Conservation (phyloP, 2,888 invertebrate species). For the Cremastinae sp. region DNA sequence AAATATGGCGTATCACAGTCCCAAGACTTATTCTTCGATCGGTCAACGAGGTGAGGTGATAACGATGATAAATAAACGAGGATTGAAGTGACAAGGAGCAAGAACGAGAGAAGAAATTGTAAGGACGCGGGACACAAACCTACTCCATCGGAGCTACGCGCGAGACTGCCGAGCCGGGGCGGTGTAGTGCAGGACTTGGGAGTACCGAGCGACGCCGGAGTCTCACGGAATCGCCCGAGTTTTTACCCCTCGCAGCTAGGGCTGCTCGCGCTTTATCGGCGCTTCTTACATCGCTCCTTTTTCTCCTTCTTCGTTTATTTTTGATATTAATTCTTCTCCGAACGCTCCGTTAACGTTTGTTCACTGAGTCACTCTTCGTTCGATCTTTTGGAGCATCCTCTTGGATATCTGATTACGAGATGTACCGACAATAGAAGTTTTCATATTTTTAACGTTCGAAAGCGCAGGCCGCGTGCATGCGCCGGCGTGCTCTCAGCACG, state of each 20-base stretch:
- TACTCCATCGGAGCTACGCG: slow-evolving; percentile 66
- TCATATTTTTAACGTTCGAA: too few relatives aligned
- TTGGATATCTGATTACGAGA: slow-evolving; percentile 9
- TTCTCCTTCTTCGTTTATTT: slow-evolving; percentile 18
- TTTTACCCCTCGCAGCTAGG: neutral
- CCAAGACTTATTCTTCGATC: slow-evolving; percentile 9
- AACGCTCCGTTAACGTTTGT: slow-evolving; percentile 17
- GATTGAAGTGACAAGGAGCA: slow-evolving; percentile 15
- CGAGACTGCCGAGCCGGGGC: slow-evolving; percentile 69
- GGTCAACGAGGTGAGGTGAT: slow-evolving; percentile 1
- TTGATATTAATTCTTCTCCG: slow-evolving; percentile 1
- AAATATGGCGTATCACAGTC: too few relatives aligned
- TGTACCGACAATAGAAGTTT: too few relatives aligned
- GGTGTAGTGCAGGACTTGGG: slow-evolving; percentile 56
- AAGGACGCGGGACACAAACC: slow-evolving; percentile 36
- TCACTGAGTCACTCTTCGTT: slow-evolving; percentile 18
- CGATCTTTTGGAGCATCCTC: too few relatives aligned
- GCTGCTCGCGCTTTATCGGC: slow-evolving; percentile 12
- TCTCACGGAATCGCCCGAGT: slow-evolving; percentile 62
- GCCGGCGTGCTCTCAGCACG: too few relatives aligned
- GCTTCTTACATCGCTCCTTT: slow-evolving; percentile 19
- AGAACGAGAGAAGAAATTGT: slow-evolving; percentile 36
- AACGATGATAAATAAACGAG: slow-evolving; percentile 4
- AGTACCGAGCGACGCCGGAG: slow-evolving; percentile 34
- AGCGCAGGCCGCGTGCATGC: too few relatives aligned